Base-by-base conservation (phyloP, 2,113 vertebrate genomes). In the Nesoenas mayeri region DNA sequence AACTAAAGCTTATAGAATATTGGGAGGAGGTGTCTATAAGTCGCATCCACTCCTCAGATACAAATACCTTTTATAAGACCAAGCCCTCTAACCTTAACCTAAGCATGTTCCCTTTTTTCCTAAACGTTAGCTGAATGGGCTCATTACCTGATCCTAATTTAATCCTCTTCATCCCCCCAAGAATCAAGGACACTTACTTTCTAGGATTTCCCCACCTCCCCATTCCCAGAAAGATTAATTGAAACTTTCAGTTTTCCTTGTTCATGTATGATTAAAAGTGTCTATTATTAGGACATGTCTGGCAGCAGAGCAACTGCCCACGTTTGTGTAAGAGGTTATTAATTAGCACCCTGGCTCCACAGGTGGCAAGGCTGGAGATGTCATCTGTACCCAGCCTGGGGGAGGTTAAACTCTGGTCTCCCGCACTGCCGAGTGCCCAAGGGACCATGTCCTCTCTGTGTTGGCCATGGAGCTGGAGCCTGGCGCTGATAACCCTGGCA, bases 381-480 rank as follows among this genome's bases (percentile, higher is more conserved):
- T 50, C 10, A 53, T 42, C 60, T 83, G 31, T 57, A 10, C 57
- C 25, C 79, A 83, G n/a, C 57, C 40, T 28, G 44, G 0, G 3
- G 44, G 34, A 91, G 62, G 20, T 31, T 61, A 31, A 44, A 11
- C 48, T 85, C 28, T 61, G 12, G 3, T 1, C 70, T 85, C 66
- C 48, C 0, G 1, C 7, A 4, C 57, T 88, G 38, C 18, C 34
- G 38, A 19, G 13, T 67, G 42, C 42, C 42, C 42, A 34, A 34
- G 57, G 24, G 32, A 12, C 18, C 48, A 29, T 62, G 51, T 32
- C 25, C 5, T 0, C 61, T 17, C 47, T 2, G 0, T 4, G 1
- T 53, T 36, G 1, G 3, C 14, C 16, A 3, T 0, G 0, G 42
- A 26, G 38, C 48, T 72, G 79, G 36, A 79, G 22, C 25, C 31